A percentile compares a stretch with the other conserved stretches of the same genome.
Evolutionary conservation across 2,113 vertebrate genomes (phyloP).

Genomic region (Rhizomys pruinosus): DNA sequence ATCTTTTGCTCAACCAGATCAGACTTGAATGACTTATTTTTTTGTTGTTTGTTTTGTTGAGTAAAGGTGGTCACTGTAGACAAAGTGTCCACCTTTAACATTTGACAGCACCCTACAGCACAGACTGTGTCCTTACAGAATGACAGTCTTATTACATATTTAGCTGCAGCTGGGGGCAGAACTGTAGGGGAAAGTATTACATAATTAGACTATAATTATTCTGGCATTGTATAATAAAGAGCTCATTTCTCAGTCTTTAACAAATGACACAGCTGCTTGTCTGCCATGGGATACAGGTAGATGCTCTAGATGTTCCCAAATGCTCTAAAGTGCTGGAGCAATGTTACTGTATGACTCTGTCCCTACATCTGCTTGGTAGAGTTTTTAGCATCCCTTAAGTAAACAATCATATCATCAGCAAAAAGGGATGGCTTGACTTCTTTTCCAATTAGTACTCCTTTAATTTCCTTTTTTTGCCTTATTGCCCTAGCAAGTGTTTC

Average conservation of each 20-base stretch:
- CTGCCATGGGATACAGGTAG: constrained; percentile 14
- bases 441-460: no score
- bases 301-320: neutral
- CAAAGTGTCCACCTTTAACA: neutral
- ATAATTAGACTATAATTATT: constrained; percentile 81
- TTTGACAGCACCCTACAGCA: neutral
- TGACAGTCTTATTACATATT: constrained; percentile 65
- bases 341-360: neutral
- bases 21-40: neutral
- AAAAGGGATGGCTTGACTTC: no score
- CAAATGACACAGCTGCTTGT: constrained; percentile 44
- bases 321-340: neutral
- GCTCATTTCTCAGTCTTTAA: constrained; percentile 56
- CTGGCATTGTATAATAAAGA: constrained; percentile 73
- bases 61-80: neutral
- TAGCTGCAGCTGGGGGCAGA: constrained; percentile 77
- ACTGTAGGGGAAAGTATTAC: constrained; percentile 74
- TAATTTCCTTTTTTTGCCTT: no score
- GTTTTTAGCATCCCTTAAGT: no score
- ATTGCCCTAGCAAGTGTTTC: no score
- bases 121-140: constrained; percentile 66
- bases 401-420: no score
- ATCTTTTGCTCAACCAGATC: neutral
- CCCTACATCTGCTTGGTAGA: neutral
- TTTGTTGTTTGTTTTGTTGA: neutral